phyloP scores from a whole-genome alignment of 35 echinoderm and acorn worm genomes.

The Lytechinus pictus region DNA sequence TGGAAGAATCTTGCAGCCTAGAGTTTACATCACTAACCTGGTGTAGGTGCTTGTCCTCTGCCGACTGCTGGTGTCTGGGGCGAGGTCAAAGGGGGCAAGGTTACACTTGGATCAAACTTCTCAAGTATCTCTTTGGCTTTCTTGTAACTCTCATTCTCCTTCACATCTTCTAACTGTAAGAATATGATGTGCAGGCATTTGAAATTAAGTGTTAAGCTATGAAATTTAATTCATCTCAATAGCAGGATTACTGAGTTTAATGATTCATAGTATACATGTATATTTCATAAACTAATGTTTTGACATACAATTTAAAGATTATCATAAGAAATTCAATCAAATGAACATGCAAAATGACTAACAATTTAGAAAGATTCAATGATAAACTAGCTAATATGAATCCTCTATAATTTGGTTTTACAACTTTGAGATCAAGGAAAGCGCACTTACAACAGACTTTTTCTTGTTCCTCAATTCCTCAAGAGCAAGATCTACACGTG shows the following conservation, averaged over 20 bases:
- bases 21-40: background rate
- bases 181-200: background rate
- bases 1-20: no score
- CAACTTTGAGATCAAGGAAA: background rate
- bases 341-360: no score
- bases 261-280: no score
- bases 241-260: no score
- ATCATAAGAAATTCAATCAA: no score
- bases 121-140: conserved; percentile 96
- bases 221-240: no score
- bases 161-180: conserved; percentile 87
- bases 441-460: conserved; percentile 89
- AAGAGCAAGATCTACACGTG: conserved; percentile 79
- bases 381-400: no score
- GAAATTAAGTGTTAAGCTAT: background rate
- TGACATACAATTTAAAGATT: no score
- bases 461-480: conserved; percentile 89
- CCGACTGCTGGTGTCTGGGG: conserved; percentile 36
- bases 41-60: conserved; percentile 33
- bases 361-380: no score
- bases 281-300: no score
- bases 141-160: conserved; percentile 97
- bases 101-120: conserved; percentile 76
- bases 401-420: background rate
- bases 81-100: conserved; percentile 58